phyloP scores from a whole-genome alignment of 2,797 vertebrate genomes.

The Phyllotis vaccarum region DNA sequence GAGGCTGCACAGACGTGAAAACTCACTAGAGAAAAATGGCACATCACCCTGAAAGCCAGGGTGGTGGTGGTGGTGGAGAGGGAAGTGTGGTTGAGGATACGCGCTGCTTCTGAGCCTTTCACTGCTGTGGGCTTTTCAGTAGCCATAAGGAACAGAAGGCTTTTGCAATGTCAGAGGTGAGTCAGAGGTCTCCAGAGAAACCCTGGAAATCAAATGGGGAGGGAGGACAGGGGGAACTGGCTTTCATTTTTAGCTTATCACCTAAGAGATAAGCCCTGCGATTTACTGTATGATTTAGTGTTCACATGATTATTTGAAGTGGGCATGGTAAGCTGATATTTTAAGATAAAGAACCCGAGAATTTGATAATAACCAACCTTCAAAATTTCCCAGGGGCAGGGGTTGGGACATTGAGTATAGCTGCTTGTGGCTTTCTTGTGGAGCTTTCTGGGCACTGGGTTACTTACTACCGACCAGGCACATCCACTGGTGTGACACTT shows the following conservation, averaged over 20 bases:
- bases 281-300: background rate
- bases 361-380: background rate
- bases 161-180: background rate
- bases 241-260: background rate
- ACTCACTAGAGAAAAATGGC: background rate
- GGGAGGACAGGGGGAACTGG: background rate
- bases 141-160: background rate
- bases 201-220: background rate
- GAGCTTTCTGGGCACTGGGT: background rate
- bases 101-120: background rate
- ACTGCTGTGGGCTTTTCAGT: background rate
- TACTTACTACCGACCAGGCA: background rate
- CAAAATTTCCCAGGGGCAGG: background rate
- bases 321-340: background rate
- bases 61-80: no score
- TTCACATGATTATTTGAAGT: background rate
- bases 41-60: background rate
- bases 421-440: background rate
- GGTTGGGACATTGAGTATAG: background rate
- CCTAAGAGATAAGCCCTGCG: rapidly evolving
- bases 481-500: rapidly evolving
- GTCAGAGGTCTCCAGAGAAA: background rate
- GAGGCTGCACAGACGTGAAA: constrained; percentile 6
- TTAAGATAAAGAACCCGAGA: constrained; percentile 26
- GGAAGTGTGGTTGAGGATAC: no score